A percentile compares a stretch with the other conserved stretches of the same genome.
Conservation (phyloP, 2,888 invertebrate genomes). For the Lucinisca nassula region DNA sequence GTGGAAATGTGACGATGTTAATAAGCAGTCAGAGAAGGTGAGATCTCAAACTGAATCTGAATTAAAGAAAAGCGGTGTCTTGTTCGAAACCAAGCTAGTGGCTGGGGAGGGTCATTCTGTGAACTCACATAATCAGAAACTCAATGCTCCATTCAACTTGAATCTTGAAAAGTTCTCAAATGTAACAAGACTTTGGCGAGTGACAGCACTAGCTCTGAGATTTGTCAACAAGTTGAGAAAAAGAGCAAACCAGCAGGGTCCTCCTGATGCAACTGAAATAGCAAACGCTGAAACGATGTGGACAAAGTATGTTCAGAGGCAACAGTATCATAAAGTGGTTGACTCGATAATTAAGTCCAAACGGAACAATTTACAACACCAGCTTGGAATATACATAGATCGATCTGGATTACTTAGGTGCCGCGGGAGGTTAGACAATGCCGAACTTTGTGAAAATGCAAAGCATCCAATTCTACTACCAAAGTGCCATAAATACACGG, state of each 20-base stretch:
- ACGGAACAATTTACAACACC: background rate
- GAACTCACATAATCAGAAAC: background rate
- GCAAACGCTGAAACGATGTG: background rate
- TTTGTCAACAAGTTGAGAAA: background rate
- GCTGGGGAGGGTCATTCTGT: background rate
- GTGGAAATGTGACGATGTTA: background rate
- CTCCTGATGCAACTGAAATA: background rate
- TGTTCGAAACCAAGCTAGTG: background rate
- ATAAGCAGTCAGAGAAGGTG: background rate
- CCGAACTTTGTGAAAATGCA: slow-evolving; percentile 1
- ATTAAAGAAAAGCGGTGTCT: background rate
- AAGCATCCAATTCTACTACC: background rate
- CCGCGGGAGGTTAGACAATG: background rate
- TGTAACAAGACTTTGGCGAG: background rate
- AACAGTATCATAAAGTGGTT: background rate
- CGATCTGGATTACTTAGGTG: background rate
- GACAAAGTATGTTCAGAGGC: background rate
- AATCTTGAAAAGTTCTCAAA: background rate
- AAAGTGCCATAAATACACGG: background rate
- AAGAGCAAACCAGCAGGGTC: background rate
- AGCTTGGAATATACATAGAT: background rate
- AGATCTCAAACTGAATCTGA: background rate
- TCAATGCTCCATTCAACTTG: background rate
- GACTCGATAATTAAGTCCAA: background rate
- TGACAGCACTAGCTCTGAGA: background rate